Conservation (phyloP, 35 echinoderm and acorn worm genomes). For the Acanthaster planci region DNA sequence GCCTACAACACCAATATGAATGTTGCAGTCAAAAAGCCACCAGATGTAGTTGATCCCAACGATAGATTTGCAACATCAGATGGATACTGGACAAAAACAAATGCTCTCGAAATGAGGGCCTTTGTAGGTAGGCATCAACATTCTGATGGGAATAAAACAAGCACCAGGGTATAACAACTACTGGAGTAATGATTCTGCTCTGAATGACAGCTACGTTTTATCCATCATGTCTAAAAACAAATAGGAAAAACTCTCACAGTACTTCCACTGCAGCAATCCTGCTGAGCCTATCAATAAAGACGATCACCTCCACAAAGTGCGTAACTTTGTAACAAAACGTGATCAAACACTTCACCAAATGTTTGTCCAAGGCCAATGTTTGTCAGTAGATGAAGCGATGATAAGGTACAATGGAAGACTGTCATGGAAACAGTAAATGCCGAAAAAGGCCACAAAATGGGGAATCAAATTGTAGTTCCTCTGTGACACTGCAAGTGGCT, state of each 20-base stretch:
- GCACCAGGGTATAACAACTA: slow-evolving; percentile 13
- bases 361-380: too few relatives aligned
- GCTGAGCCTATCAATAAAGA: not conserved
- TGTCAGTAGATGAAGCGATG: too few relatives aligned
- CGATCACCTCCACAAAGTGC: too few relatives aligned
- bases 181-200: too few relatives aligned
- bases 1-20: slow-evolving; percentile 29
- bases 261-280: slow-evolving; percentile 34
- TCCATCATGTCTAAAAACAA: slow-evolving; percentile 17
- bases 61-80: not conserved
- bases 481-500: not conserved
- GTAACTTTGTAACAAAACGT: too few relatives aligned
- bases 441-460: not conserved
- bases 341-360: too few relatives aligned
- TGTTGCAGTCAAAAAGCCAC: slow-evolving; percentile 24
- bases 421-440: slow-evolving; percentile 25
- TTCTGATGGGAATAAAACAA: slow-evolving; percentile 41
- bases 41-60: not conserved
- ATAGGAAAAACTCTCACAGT: slow-evolving; percentile 12
- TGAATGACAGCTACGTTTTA: slow-evolving; percentile 17
- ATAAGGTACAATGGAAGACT: slow-evolving; percentile 21
- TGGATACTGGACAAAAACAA: not conserved
- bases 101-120: slow-evolving; percentile 23
- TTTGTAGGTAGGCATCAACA: slow-evolving; percentile 30
- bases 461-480: slow-evolving; percentile 26